Conservation (phyloP, 2,888 invertebrate species). For the Proisotoma minuta region DNA sequence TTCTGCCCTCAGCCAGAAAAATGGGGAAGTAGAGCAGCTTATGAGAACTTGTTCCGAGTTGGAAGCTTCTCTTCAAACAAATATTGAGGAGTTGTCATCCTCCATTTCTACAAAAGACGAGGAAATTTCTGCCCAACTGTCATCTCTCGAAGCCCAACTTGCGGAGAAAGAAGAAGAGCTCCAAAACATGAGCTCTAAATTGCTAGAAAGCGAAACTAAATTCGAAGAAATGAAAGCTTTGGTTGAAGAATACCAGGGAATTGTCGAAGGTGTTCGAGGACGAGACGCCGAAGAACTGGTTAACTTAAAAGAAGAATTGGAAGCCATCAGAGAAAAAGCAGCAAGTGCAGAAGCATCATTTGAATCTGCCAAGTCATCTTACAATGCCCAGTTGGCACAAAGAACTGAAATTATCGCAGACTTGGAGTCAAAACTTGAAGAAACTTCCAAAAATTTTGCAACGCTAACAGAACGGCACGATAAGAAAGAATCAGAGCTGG, state of each 20-base stretch:
- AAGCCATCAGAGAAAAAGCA: constrained; percentile 2
- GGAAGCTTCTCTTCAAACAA: constrained; percentile 32
- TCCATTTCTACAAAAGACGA: constrained; percentile 35
- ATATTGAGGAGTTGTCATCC: constrained; percentile 30
- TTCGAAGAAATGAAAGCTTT: constrained; percentile 3
- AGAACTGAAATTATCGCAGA: neutral
- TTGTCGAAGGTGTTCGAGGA: neutral
- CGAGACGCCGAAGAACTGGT: neutral
- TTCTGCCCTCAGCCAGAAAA: constrained; percentile 23
- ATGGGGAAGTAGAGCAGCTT: constrained; percentile 29
- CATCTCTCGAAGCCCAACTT: neutral
- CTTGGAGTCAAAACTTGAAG: neutral
- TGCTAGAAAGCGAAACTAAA: constrained; percentile 16
- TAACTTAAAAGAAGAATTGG: constrained; percentile 3
- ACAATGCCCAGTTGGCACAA: neutral
- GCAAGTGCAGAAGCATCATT: neutral
- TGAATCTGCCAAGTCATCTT: constrained; percentile 5
- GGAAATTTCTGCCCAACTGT: constrained; percentile 25
- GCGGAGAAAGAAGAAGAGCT: neutral
- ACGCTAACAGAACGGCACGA: neutral
- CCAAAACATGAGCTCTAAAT: neutral
- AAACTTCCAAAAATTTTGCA: neutral
- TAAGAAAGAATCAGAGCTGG: neutral
- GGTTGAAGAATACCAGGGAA: neutral
- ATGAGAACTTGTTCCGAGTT: constrained; percentile 35